A percentile compares a stretch with the other conserved stretches of the same genome.
Conservation (phyloP, 2,888 invertebrate genomes). For the Hydriomena furcata region DNA sequence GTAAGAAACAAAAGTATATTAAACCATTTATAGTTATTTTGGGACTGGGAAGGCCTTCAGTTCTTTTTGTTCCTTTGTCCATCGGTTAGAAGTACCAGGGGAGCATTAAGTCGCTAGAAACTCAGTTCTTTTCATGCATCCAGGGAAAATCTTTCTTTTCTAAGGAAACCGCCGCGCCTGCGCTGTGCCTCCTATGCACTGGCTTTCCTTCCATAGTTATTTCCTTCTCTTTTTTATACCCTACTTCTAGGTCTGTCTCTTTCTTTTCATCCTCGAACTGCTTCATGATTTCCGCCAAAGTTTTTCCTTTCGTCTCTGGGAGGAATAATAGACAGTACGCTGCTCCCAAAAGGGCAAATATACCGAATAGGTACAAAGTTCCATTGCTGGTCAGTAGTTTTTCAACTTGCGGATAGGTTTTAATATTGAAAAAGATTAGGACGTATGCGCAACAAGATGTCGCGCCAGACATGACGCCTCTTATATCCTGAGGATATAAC, state of each 20-base stretch:
- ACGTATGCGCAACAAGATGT: conserved; percentile 88
- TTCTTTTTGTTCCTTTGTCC: conserved; percentile 11
- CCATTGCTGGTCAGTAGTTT: conserved; percentile 83
- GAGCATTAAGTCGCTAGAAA: conserved; percentile 33
- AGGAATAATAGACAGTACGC: conserved; percentile 84
- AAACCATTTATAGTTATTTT: no score
- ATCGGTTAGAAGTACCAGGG: conserved; percentile 42
- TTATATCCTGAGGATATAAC: conserved; percentile 86
- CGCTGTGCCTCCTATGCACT: conserved; percentile 72
- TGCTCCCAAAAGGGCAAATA: conserved; percentile 84
- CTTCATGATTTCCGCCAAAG: conserved; percentile 86
- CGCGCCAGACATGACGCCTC: conserved; percentile 87
- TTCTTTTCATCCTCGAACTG: conserved; percentile 80
- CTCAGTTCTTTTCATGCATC: conserved; percentile 49
- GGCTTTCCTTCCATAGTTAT: conserved; percentile 52
- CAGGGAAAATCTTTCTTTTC: conserved; percentile 65
- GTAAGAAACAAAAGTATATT: no score
- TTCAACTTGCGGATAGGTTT: conserved; percentile 86
- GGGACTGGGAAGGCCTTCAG: conserved; percentile 1
- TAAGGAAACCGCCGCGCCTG: conserved; percentile 65
- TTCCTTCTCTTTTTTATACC: conserved; percentile 53
- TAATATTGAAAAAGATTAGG: conserved; percentile 87
- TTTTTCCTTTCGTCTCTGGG: conserved; percentile 88
- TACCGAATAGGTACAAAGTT: conserved; percentile 85
- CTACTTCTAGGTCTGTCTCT: conserved; percentile 63